Percentiles rank a stretch among this genome's conserved stretches.
Evolutionary conservation across 2,113 vertebrate genomes (phyloP).

Genomic region (Albula glossodonta): DNA sequence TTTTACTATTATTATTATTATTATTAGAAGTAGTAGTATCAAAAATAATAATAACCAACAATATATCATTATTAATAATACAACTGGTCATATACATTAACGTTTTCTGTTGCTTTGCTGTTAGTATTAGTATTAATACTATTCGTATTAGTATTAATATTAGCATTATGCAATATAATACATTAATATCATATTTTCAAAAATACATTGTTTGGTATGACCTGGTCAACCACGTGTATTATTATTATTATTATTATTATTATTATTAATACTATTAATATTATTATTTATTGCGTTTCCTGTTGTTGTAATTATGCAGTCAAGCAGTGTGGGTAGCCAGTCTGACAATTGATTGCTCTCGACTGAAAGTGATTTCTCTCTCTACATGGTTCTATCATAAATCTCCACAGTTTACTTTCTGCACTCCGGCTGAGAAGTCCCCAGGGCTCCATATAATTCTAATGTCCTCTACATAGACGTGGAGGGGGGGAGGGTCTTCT

Average conservation of each 20-base stretch:
- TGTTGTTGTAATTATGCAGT: neutral
- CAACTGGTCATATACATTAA: neutral
- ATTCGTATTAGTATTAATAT: neutral
- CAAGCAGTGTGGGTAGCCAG: neutral
- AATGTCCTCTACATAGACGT: constrained; percentile 64
- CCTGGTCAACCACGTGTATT: too few species aligned
- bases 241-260: constrained; percentile 17
- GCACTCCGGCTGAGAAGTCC: constrained; percentile 67
- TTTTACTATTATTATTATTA: constrained; percentile 13
- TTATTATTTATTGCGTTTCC: neutral
- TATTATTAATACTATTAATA: constrained; percentile 4
- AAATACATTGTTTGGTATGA: too few species aligned
- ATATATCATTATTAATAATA: neutral
- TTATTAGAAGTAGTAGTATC: neutral
- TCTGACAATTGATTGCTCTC: neutral
- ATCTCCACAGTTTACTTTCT: constrained; percentile 74
- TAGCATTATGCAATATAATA: too few species aligned
- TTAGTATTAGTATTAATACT: constrained; percentile 7
- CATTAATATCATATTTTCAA: too few species aligned
- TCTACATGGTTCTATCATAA: constrained; percentile 63
- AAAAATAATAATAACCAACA: neutral
- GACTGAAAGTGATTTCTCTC: constrained; percentile 33
- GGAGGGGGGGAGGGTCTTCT: constrained; percentile 45
- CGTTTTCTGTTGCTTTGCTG: neutral
- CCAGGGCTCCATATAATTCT: constrained; percentile 70